Evolutionary conservation across 2,113 vertebrate species (phyloP), one percentile per base, ranked within the genome.

Genomic region (Cyphomyrus plagiostoma): DNA sequence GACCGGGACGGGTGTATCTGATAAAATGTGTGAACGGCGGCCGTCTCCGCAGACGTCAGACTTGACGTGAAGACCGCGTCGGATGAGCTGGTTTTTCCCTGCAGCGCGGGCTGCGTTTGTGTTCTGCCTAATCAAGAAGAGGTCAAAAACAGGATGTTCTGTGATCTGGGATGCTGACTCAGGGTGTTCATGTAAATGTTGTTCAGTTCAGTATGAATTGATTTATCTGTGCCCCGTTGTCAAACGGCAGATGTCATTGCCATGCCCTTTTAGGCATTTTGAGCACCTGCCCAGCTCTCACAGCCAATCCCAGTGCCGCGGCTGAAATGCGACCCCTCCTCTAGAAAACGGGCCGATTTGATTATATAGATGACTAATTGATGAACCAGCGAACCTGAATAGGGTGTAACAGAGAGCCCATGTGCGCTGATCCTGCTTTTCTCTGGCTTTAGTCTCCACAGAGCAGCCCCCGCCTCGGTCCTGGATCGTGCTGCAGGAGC

Each of bases 401-500:
- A 87, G 85, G 50, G 15, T 87, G 85, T 48, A 84, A 84, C 42
- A 2, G 82, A 45, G 30, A 48, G 82, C 9, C 6, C 45, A 23
- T 26, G 50, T 53, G 50, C 1, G 26, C n/a, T 87, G 50, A 87
- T 21, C 89, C 10, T 0, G 56, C 88, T 87, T 45, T 66, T 80
- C 6, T 90, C 10, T 89, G 30, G 19, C 6, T 39, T 35, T 90
- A 98, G 98, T 98, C 95, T 97, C 98, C 91, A 96, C 97, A 94
- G 98, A 99, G 90, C 98, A 98, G 87, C 98, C 98, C 83, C 98
- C 98, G 92, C 96, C 98, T 92, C 96, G 98, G 92, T 98, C 98
- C 92, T 99, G 98, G 98, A 98, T 99, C 93, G 96, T 97, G 94
- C 95, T 99, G 90, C 97, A 97, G 94, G 98, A 99, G 94, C 97